phyloP scores from a whole-genome alignment of 2,797 vertebrate species.

The Manis pentadactyla region DNA sequence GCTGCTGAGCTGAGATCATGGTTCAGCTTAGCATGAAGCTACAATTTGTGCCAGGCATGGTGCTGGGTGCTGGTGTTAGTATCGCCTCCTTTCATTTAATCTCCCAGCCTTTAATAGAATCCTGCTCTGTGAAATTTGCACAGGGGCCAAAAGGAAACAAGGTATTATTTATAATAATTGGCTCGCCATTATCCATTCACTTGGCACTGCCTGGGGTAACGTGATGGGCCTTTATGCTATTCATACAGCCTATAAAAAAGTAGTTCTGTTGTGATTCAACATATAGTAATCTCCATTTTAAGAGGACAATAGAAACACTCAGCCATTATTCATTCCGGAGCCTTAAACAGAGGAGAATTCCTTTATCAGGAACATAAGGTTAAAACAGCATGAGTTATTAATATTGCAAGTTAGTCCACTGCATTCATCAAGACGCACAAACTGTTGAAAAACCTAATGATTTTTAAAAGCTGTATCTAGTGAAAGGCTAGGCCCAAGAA shows the following conservation, averaged over 20 bases:
- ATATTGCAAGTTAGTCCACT: conserved; percentile 63
- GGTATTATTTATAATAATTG: conserved; percentile 84
- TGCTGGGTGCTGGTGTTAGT: conserved; percentile 4
- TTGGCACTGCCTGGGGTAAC: conserved; percentile 71
- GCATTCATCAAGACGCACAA: conserved; percentile 40
- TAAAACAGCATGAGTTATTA: conserved; percentile 71
- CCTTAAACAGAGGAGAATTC: conserved; percentile 64
- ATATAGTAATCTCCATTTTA: conserved; percentile 74
- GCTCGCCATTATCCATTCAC: conserved; percentile 77
- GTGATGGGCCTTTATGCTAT: conserved; percentile 70
- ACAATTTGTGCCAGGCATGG: background rate
- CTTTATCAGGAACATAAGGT: conserved; percentile 75
- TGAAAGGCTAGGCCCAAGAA: conserved; percentile 28
- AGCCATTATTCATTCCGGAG: conserved; percentile 68
- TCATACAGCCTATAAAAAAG: conserved; percentile 74
- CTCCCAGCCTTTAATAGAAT: conserved; percentile 59
- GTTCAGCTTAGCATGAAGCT: background rate
- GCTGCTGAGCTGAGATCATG: background rate
- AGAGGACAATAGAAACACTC: conserved; percentile 77
- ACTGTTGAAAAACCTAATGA: conserved; percentile 31
- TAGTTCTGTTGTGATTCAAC: conserved; percentile 76
- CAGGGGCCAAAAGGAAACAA: conserved; percentile 73
- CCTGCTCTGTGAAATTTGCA: conserved; percentile 65
- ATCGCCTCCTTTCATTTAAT: conserved; percentile 64
- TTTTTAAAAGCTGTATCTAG: conserved; percentile 27